These are phyloP conservation scores for Sebastiscus tertius DNA, from an alignment of 2,797 vertebrate species.

Conservation along the genomic window DNA sequence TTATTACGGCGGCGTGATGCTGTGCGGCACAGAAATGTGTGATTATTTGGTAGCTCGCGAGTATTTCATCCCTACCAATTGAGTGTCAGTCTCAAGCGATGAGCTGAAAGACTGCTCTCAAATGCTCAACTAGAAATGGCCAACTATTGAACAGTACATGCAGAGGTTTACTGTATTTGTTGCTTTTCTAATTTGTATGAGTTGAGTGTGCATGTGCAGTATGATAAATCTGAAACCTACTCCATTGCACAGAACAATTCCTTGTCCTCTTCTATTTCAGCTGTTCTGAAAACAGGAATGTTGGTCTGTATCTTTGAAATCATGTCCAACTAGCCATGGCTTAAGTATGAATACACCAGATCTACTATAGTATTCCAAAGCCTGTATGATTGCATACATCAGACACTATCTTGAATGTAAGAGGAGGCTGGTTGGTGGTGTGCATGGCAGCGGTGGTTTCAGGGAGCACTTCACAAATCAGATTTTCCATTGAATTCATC, in stretches of 20 bases:
- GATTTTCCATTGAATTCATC: conserved; percentile 5
- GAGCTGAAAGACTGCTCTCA: not conserved
- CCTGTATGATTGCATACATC: not conserved
- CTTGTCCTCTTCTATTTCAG: not conserved
- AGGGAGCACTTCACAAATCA: not conserved
- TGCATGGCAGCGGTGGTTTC: not conserved
- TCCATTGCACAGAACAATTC: not conserved
- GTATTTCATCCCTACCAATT: conserved; percentile 12
- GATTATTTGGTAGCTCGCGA: conserved; percentile 1
- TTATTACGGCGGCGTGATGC: not conserved
- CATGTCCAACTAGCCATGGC: not conserved
- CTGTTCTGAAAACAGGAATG: not conserved
- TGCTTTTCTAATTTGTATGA: not conserved
- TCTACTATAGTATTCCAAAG: not conserved
- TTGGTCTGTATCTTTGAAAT: not conserved
- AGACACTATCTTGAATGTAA: not conserved
- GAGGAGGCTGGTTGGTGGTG: not conserved
- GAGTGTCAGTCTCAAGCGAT: conserved; percentile 1
- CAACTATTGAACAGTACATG: not conserved
- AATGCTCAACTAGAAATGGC: not conserved
- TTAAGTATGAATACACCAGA: not conserved
- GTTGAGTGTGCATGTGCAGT: not conserved
- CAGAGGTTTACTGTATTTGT: not conserved
- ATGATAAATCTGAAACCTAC: not conserved
- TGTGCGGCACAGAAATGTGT: not conserved